phyloP scores from a whole-genome alignment of 2,797 vertebrate species.

The Oreortyx pictus region DNA sequence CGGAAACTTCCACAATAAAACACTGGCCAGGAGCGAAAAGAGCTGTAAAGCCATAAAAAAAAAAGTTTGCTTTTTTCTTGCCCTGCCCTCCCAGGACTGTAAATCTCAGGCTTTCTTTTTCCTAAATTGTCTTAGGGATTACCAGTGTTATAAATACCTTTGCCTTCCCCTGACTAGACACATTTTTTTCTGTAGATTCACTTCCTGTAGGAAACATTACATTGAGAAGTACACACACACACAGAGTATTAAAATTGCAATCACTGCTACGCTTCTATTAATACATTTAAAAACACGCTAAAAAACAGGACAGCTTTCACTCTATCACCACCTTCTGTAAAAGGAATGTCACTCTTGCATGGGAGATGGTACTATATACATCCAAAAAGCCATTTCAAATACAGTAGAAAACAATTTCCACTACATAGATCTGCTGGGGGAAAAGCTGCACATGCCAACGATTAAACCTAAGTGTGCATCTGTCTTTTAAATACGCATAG shows the following conservation, averaged over 20 bases:
- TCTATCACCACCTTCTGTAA: not conserved
- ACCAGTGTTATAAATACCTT: constrained; percentile 79
- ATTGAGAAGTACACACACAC: constrained; percentile 64
- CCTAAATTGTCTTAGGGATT: constrained; percentile 75
- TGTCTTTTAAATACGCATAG: constrained; percentile 63
- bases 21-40: constrained; percentile 72
- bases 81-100: constrained; percentile 83
- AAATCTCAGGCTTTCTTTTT: constrained; percentile 80
- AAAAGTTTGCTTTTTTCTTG: constrained; percentile 56
- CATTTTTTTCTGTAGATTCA: constrained; percentile 70
- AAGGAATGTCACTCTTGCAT: constrained; percentile 49
- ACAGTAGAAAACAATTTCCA: constrained; percentile 54
- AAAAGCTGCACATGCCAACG: constrained; percentile 49
- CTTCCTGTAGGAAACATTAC: constrained; percentile 74
- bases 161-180: constrained; percentile 74
- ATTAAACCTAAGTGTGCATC: constrained; percentile 29
- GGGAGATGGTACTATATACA: constrained; percentile 13
- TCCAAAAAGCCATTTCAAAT: constrained; percentile 21
- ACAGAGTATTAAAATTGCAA: constrained; percentile 45
- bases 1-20: constrained; percentile 66
- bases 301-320: constrained; percentile 21
- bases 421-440: constrained; percentile 56
- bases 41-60: constrained; percentile 83
- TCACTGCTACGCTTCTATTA: not conserved
- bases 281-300: not conserved